Percentiles rank a stretch among this genome's conserved stretches.
Evolutionary conservation across 2,888 invertebrate species (phyloP).

Genomic region (Eupithecia insigniata): DNA sequence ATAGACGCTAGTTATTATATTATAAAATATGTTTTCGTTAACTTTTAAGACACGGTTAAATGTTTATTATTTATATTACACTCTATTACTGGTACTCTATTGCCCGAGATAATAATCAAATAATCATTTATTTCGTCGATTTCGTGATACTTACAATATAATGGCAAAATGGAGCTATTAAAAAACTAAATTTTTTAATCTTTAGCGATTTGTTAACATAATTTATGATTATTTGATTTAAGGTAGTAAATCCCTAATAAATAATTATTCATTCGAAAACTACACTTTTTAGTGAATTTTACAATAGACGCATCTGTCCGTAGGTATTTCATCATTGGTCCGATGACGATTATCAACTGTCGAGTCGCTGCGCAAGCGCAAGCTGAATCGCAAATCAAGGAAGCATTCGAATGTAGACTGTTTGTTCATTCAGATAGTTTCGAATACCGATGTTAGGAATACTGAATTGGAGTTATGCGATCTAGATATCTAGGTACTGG

Average conservation of each 20-base stretch:
- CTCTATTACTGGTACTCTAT: no score
- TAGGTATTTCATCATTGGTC: slow-evolving; percentile 48
- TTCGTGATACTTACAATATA: no score
- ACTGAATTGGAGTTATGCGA: slow-evolving; percentile 52
- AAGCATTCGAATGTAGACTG: slow-evolving; percentile 70
- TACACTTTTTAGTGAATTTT: background rate
- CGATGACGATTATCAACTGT: slow-evolving; percentile 69
- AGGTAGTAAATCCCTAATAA: no score
- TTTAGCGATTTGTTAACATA: no score
- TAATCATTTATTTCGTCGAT: no score
- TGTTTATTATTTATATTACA: no score
- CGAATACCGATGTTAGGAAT: slow-evolving; percentile 69
- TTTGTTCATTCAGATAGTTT: slow-evolving; percentile 57
- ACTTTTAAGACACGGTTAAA: background rate
- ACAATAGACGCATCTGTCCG: slow-evolving; percentile 5
- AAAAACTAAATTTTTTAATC: no score
- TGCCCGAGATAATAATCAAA: no score
- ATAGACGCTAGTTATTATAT: background rate
- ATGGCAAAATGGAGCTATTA: no score
- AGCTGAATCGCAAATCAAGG: slow-evolving; percentile 65
- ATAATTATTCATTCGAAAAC: no score
- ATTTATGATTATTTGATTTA: no score
- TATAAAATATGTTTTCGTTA: background rate
- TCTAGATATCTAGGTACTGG: slow-evolving; percentile 15
- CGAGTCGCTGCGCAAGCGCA: slow-evolving; percentile 46